phyloP scores from a whole-genome alignment of 2,113 vertebrate genomes.

The Onychostruthus taczanowskii region DNA sequence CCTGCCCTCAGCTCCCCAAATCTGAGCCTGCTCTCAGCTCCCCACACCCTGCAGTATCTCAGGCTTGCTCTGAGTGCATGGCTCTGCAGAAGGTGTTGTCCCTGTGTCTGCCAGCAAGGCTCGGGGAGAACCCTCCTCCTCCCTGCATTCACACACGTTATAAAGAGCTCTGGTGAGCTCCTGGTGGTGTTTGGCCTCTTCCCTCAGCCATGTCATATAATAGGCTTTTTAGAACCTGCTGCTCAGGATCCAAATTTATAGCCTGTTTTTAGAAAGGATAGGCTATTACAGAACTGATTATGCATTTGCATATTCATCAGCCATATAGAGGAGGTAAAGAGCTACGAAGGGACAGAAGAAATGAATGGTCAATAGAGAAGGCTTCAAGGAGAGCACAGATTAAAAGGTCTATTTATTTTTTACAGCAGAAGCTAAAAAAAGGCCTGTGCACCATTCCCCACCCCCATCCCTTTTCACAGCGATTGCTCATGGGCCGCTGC shows the following conservation, averaged over 20 bases:
- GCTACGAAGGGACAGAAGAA: constrained; percentile 15
- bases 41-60: not conserved
- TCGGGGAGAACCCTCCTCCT: not conserved
- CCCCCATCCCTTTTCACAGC: constrained; percentile 15
- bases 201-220: not conserved
- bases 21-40: too few relatives aligned
- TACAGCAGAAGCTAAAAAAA: not conserved
- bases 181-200: not conserved
- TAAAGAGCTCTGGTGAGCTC: not conserved
- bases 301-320: constrained; percentile 56
- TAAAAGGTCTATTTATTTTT: constrained; percentile 43
- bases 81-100: not conserved
- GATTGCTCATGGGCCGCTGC: constrained; percentile 18
- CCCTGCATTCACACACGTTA: not conserved
- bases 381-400: not conserved
- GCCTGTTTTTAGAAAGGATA: constrained; percentile 28
- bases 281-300: constrained; percentile 33
- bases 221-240: constrained; percentile 34
- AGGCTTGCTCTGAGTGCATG: not conserved
- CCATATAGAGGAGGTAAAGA: constrained; percentile 26
- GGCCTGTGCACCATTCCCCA: not conserved
- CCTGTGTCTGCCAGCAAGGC: not conserved
- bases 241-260: constrained; percentile 42
- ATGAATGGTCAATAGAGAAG: constrained; percentile 50
- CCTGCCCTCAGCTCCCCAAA: not conserved